These are phyloP conservation scores for Orchesella flavescens DNA, from an alignment of 2,888 invertebrate genomes.

Conservation along the genomic window DNA sequence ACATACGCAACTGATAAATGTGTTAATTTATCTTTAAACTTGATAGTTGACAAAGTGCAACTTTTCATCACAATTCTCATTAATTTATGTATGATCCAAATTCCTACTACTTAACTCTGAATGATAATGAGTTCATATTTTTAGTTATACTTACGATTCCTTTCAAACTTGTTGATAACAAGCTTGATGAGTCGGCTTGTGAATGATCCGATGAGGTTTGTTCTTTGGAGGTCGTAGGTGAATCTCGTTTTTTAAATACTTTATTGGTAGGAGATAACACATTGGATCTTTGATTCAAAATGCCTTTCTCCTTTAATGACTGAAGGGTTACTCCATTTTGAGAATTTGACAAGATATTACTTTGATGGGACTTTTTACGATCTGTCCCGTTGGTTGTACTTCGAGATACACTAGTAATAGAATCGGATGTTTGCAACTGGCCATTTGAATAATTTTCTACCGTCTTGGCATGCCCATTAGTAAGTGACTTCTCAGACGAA, in stretches of 20 bases:
- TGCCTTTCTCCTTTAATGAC: constrained; percentile 39
- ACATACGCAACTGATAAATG: too few species aligned
- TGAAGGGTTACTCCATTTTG: constrained; percentile 48
- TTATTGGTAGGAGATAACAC: neutral
- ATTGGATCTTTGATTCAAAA: constrained; percentile 28
- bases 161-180: constrained; percentile 30
- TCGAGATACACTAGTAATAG: constrained; percentile 22
- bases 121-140: constrained; percentile 11
- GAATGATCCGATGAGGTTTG: neutral
- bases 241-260: neutral
- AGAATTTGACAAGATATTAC: constrained; percentile 29
- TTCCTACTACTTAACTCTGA: too few species aligned
- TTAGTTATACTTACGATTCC: constrained; percentile 46
- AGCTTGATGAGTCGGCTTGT: neutral
- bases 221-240: neutral
- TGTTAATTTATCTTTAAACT: too few species aligned
- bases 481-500: constrained; percentile 35
- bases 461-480: constrained; percentile 41
- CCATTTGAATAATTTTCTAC: constrained; percentile 49
- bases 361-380: constrained; percentile 24
- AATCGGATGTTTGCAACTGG: constrained; percentile 41
- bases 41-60: too few species aligned
- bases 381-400: constrained; percentile 32
- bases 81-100: too few species aligned
- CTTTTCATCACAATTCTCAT: too few species aligned